Evolutionary conservation across 1,140 invertebrate genomes (phyloP).

Genomic region (Phenacoccus solenopsis): DNA sequence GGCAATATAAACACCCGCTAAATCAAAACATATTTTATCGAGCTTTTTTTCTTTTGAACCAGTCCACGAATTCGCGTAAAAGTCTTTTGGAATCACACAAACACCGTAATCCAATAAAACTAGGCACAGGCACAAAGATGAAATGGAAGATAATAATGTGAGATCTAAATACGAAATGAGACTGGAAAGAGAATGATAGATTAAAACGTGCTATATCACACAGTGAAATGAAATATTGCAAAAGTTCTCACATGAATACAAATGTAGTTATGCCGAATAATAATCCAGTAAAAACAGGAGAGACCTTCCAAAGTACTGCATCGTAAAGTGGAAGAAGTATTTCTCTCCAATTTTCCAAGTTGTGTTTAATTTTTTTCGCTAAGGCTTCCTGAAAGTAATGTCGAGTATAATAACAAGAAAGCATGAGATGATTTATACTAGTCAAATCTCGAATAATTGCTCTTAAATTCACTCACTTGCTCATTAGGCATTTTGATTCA

Average conservation of each 20-base stretch:
- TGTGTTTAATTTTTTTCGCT: slow-evolving; percentile 9
- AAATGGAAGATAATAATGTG: background rate
- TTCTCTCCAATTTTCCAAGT: slow-evolving; percentile 6
- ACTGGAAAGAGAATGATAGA: background rate
- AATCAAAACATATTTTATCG: background rate
- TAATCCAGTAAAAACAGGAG: background rate
- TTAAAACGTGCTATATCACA: background rate
- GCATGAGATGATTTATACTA: no score
- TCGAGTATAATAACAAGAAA: no score
- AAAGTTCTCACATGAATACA: background rate
- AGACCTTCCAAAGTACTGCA: background rate
- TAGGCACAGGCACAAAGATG: background rate
- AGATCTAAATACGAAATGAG: background rate
- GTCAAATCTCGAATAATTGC: background rate
- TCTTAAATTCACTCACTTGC: no score
- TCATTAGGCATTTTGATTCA: no score
- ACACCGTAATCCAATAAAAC: background rate
- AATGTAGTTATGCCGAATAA: background rate
- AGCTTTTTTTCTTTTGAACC: background rate
- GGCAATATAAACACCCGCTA: background rate
- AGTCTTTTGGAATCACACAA: background rate
- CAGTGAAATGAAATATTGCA: no score
- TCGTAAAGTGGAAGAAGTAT: background rate
- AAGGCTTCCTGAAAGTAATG: background rate
- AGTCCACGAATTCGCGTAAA: background rate